Evolutionary conservation across 2,888 invertebrate genomes (phyloP).

Genomic region (Cerastis rubricosa): DNA sequence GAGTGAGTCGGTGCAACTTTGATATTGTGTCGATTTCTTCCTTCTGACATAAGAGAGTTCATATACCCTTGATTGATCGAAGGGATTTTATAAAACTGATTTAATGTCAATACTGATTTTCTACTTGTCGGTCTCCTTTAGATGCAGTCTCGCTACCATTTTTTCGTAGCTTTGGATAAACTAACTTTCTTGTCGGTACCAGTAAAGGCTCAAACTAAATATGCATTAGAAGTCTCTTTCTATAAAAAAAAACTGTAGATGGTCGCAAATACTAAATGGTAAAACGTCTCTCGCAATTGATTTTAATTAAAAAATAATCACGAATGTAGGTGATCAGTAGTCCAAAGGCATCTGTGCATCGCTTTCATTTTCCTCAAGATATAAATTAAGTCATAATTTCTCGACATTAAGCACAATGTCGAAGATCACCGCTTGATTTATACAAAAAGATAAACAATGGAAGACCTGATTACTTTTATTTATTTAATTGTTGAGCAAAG

Average conservation of each 20-base stretch:
- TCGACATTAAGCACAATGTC: slow-evolving; percentile 44
- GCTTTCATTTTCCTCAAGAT: slow-evolving; percentile 53
- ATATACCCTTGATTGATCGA: slow-evolving; percentile 8
- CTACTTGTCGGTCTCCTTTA: slow-evolving; percentile 15
- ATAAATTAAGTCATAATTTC: slow-evolving; percentile 50
- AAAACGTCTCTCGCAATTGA: slow-evolving; percentile 3
- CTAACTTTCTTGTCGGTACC: slow-evolving; percentile 32
- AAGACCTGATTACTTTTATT: slow-evolving; percentile 52
- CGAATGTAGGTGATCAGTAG: slow-evolving; percentile 41
- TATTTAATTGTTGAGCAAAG: slow-evolving; percentile 35
- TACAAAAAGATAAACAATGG: slow-evolving; percentile 50
- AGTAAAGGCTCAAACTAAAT: slow-evolving; percentile 14
- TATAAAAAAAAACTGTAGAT: slow-evolving; percentile 11
- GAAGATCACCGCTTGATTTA: slow-evolving; percentile 54
- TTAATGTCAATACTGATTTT: slow-evolving; percentile 8
- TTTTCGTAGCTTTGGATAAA: slow-evolving; percentile 25
- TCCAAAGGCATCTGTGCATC: neutral
- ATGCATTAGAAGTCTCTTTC: slow-evolving; percentile 10
- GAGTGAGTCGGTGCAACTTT: slow-evolving; percentile 76
- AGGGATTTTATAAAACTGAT: slow-evolving; percentile 5
- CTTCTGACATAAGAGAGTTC: slow-evolving; percentile 41
- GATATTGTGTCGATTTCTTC: slow-evolving; percentile 48
- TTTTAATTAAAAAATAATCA: slow-evolving; percentile 44
- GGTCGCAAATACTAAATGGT: slow-evolving; percentile 15
- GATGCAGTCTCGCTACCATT: slow-evolving; percentile 2